Conservation (phyloP, 2,888 invertebrate species). For the Agelastica alni region DNA sequence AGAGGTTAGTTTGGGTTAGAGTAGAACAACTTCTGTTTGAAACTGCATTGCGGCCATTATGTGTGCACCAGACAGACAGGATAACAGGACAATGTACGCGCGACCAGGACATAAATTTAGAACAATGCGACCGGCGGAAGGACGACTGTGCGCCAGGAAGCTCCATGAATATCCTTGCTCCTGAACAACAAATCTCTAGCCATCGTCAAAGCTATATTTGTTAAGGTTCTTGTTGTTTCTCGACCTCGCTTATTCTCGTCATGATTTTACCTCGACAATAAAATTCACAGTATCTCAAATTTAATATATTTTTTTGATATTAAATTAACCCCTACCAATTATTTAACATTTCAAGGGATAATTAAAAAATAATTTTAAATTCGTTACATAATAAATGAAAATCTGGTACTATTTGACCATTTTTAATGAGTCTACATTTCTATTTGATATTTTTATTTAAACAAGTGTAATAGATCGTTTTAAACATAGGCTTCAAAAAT, state of each 20-base stretch:
- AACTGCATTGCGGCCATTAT: conserved; percentile 53
- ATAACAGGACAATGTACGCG: conserved; percentile 52
- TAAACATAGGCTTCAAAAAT: no score
- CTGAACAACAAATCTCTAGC: conserved; percentile 46
- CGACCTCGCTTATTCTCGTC: conserved; percentile 27
- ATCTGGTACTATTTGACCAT: no score
- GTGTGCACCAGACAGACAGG: conserved; percentile 51
- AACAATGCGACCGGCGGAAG: conserved; percentile 54
- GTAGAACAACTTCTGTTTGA: conserved; percentile 40
- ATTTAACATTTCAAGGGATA: no score
- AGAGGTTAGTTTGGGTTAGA: conserved; percentile 33
- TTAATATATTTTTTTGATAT: no score
- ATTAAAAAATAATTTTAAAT: no score
- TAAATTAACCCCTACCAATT: no score
- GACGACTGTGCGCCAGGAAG: conserved; percentile 52
- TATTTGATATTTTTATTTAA: no score
- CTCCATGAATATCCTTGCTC: conserved; percentile 50
- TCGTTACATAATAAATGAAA: no score
- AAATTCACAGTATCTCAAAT: no score
- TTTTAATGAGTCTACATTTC: no score
- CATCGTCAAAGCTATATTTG: conserved; percentile 39
- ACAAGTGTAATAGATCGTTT: no score
- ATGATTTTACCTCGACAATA: conserved; percentile 26
- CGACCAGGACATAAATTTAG: conserved; percentile 54
- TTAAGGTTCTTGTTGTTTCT: conserved; percentile 37